Evolutionary conservation across 2,888 invertebrate species (phyloP).

Genomic region (Microctonus brassicae): DNA sequence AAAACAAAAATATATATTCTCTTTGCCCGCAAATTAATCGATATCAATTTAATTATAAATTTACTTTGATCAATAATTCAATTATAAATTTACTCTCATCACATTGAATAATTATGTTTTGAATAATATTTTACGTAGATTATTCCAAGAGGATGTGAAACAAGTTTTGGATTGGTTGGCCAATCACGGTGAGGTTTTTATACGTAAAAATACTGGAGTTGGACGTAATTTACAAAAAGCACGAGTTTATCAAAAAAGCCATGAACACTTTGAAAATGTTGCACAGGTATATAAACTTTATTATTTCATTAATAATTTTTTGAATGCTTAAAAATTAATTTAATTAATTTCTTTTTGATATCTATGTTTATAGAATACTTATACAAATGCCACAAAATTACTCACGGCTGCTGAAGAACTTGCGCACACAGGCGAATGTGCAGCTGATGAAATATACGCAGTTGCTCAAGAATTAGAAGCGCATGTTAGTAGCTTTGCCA

Average conservation of each 20-base stretch:
- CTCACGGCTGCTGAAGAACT: conserved; percentile 96
- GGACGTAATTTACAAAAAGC: conserved; percentile 96
- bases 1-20: background rate
- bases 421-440: conserved; percentile 95
- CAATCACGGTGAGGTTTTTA: conserved; percentile 97
- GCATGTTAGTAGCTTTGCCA: conserved; percentile 94
- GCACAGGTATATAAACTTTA: conserved; percentile 83
- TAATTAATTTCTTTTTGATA: background rate
- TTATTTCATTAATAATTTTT: background rate
- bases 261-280: conserved; percentile 98
- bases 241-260: conserved; percentile 96
- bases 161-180: conserved; percentile 98
- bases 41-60: background rate
- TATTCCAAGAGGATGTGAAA: conserved; percentile 98
- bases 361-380: conserved; percentile 82
- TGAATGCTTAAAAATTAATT: too few relatives aligned
- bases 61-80: conserved; percentile 2
- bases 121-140: conserved; percentile 65
- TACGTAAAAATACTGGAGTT: conserved; percentile 96
- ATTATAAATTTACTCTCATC: conserved; percentile 4
- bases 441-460: conserved; percentile 94
- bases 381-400: conserved; percentile 97
- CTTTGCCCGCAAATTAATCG: background rate
- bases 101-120: conserved; percentile 26
- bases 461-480: conserved; percentile 94